phyloP scores from a whole-genome alignment of 2,888 invertebrate species.

The Dascillus cervinus region DNA sequence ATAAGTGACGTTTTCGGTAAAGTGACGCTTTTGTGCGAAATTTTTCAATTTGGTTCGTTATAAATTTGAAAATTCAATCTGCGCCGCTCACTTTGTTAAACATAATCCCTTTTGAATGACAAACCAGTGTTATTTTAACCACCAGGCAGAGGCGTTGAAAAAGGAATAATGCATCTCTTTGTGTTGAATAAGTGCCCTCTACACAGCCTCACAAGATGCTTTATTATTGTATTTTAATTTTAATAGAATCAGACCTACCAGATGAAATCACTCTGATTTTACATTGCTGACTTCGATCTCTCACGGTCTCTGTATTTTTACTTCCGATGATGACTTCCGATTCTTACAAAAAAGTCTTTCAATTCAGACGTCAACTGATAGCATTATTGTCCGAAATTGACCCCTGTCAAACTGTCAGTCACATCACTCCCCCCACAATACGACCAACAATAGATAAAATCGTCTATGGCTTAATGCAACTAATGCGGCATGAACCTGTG shows the following conservation, averaged over 20 bases:
- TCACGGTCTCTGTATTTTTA: background rate
- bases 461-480: too few relatives aligned
- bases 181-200: background rate
- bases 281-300: background rate
- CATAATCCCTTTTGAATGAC: slow-evolving; percentile 2
- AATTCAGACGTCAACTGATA: slow-evolving; percentile 8
- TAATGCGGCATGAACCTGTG: too few relatives aligned
- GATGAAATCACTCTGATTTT: background rate
- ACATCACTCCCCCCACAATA: slow-evolving; percentile 13
- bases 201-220: background rate
- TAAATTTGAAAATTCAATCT: background rate
- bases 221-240: background rate
- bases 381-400: slow-evolving; percentile 7
- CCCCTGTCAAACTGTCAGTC: slow-evolving; percentile 15
- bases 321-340: too few relatives aligned
- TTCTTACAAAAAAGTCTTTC: too few relatives aligned
- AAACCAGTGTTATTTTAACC: slow-evolving; percentile 18
- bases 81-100: slow-evolving; percentile 1
- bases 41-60: background rate
- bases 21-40: slow-evolving; percentile 7
- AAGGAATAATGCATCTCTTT: background rate
- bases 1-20: slow-evolving; percentile 7
- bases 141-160: slow-evolving; percentile 7
- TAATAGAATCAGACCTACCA: background rate
- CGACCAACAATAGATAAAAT: too few relatives aligned